A percentile compares a stretch with the other conserved stretches of the same genome.
phyloP scores from a whole-genome alignment of 2,797 vertebrate species.

The Tolypeutes matacus region DNA sequence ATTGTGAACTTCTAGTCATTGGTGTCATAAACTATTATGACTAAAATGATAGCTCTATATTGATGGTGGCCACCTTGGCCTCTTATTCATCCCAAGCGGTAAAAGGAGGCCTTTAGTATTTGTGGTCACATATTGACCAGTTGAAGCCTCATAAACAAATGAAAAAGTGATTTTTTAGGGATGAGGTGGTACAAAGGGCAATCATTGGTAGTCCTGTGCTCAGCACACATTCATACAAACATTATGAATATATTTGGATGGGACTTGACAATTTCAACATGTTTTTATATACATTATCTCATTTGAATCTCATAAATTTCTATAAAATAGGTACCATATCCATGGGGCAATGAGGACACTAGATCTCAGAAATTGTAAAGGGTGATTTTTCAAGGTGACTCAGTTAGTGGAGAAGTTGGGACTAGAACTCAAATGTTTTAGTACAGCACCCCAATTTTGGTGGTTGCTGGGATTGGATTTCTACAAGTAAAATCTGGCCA shows the following conservation, averaged over 20 bases:
- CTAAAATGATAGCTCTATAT: background rate
- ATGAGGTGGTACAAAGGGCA: background rate
- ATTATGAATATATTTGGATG: background rate
- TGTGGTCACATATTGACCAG: background rate
- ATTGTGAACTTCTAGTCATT: background rate
- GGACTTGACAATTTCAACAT: background rate
- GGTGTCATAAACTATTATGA: background rate
- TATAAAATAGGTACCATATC: background rate
- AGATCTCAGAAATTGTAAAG: background rate
- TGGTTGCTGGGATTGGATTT: background rate
- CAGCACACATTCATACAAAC: background rate
- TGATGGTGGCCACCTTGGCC: background rate
- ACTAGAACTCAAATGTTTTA: background rate
- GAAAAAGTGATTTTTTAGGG: slow-evolving; percentile 7
- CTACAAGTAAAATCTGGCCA: background rate
- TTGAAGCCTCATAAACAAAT: slow-evolving; percentile 59
- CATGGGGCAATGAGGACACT: background rate
- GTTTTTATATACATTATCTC: background rate
- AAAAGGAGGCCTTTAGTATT: background rate
- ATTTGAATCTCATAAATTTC: background rate
- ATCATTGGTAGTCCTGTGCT: background rate
- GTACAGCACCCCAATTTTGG: background rate
- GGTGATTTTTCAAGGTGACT: background rate
- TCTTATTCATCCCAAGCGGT: background rate
- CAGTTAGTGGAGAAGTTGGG: background rate